phyloP scores from a whole-genome alignment of 2,113 vertebrate genomes.

The Dinomys branickii region DNA sequence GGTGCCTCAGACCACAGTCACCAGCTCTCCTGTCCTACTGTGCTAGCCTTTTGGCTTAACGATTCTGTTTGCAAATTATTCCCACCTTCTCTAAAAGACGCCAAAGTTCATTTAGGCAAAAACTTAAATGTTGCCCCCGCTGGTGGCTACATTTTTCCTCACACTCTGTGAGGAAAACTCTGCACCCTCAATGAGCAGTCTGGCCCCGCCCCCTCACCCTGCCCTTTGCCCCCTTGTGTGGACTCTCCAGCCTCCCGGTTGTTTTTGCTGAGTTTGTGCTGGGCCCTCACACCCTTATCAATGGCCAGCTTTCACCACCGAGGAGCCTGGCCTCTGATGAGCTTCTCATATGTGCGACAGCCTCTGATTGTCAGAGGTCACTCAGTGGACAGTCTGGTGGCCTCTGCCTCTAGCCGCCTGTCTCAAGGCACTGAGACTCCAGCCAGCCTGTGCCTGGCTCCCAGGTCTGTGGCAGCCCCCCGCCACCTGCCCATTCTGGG shows the following conservation, averaged over 20 bases:
- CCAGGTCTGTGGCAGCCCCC: neutral
- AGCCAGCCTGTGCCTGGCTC: neutral
- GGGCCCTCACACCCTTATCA: neutral
- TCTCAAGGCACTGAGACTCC: neutral
- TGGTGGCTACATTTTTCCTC: neutral
- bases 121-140: neutral
- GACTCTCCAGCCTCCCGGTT: rapidly evolving
- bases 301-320: neutral
- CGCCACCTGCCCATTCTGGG: neutral
- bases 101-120: neutral
- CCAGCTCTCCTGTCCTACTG: too few species aligned
- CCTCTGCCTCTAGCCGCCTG: too few species aligned
- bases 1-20: neutral
- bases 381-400: rapidly evolving
- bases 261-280: neutral
- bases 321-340: neutral
- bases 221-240: neutral
- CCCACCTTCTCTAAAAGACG: neutral
- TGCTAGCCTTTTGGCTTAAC: neutral
- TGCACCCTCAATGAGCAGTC: rapidly evolving
- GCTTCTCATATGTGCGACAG: neutral
- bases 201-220: neutral
- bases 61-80: neutral
- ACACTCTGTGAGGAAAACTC: too few species aligned
- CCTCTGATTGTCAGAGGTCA: neutral